Conservation (phyloP, 2,797 vertebrate species). For the Liparis tanakae region DNA sequence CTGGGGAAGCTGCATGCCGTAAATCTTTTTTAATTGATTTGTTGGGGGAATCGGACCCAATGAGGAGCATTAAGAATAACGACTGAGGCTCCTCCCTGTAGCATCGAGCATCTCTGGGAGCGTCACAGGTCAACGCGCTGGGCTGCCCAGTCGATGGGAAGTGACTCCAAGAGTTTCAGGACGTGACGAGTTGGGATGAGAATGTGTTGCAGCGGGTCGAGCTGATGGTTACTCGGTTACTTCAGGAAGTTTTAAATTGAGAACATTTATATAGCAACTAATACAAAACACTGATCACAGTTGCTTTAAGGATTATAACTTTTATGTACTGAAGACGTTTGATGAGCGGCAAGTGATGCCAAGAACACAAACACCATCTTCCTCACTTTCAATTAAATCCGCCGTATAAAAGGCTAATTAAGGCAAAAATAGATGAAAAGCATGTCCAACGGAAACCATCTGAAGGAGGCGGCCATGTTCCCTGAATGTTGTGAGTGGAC, state of each 20-base stretch:
- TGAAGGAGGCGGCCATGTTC: conserved; percentile 43
- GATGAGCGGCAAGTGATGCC: not conserved
- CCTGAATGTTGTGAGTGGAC: conserved; percentile 49
- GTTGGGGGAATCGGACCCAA: not conserved
- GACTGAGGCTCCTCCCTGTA: not conserved
- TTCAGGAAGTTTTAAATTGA: not conserved
- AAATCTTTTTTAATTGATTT: not conserved
- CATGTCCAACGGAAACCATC: conserved; percentile 33
- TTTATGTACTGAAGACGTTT: not conserved
- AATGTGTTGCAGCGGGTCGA: not conserved
- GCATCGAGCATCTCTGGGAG: not conserved
- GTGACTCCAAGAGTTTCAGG: not conserved
- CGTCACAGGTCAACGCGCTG: not conserved
- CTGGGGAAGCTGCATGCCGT: not conserved
- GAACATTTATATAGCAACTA: not conserved
- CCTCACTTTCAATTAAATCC: conserved; percentile 17
- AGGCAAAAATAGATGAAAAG: conserved; percentile 37
- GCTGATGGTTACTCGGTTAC: not conserved
- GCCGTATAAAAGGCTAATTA: not conserved
- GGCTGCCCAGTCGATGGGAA: not conserved
- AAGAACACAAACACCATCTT: conserved; percentile 19
- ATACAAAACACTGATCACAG: not conserved
- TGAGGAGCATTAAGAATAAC: not conserved
- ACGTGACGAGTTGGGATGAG: not conserved
- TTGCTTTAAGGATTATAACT: not conserved